Evolutionary conservation across 2,113 vertebrate genomes (phyloP).

Genomic region (Corydoras maculifer): DNA sequence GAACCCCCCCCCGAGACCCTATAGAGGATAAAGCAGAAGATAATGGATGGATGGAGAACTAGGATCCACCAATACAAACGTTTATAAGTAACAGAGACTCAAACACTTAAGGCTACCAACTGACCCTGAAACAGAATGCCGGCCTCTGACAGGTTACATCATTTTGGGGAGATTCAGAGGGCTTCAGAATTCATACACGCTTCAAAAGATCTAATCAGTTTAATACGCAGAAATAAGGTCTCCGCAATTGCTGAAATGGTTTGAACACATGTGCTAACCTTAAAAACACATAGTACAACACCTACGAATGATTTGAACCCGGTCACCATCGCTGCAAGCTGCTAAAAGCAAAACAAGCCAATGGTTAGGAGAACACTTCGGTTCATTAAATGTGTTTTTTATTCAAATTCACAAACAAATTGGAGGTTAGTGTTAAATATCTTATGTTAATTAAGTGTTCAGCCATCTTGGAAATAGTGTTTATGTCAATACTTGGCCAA

Average conservation of each 20-base stretch:
- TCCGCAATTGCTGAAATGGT: not conserved
- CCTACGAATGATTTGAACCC: not conserved
- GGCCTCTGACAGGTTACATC: not conserved
- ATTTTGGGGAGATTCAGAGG: not conserved
- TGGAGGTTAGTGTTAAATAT: no score
- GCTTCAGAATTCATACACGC: not conserved
- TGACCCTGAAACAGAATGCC: not conserved
- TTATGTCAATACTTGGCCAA: no score
- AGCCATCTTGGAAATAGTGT: no score
- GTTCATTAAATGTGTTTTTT: no score
- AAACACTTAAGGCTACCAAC: not conserved
- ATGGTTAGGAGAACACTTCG: no score
- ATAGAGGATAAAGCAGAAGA: no score
- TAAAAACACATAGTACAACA: not conserved
- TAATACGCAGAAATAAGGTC: not conserved
- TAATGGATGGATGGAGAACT: not conserved
- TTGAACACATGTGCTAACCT: not conserved
- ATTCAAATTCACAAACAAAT: no score
- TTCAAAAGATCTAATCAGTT: not conserved
- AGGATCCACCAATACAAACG: not conserved
- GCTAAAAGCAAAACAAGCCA: no score
- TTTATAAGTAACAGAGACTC: not conserved
- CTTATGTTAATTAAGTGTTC: no score
- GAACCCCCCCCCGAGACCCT: no score
- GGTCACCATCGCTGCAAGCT: no score